A percentile compares a stretch with the other conserved stretches of the same genome.
Conservation (phyloP, 2,113 vertebrate species). For the Carettochelys insculpta region DNA sequence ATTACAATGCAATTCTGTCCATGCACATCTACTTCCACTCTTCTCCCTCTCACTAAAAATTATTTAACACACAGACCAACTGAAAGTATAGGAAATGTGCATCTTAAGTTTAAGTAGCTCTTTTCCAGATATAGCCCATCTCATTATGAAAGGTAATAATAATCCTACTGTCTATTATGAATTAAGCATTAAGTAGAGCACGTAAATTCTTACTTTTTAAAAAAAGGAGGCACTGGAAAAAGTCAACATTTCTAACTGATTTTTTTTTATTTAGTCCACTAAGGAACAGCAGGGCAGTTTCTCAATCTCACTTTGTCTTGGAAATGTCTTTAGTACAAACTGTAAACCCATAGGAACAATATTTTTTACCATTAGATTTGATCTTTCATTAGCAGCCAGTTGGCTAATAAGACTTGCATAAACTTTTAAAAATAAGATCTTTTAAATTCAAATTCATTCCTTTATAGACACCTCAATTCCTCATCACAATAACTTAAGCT, state of each 20-base stretch:
- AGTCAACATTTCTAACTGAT: slow-evolving; percentile 49
- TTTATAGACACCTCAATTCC: slow-evolving; percentile 57
- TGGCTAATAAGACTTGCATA: slow-evolving; percentile 52
- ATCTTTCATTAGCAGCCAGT: slow-evolving; percentile 20
- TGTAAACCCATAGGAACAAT: slow-evolving; percentile 60
- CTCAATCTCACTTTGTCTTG: slow-evolving; percentile 60
- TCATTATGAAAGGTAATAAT: neutral
- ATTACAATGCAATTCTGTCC: neutral
- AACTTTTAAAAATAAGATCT: slow-evolving; percentile 34
- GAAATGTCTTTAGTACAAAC: slow-evolving; percentile 51
- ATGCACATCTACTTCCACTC: neutral
- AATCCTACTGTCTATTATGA: neutral
- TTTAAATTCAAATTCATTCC: slow-evolving; percentile 67
- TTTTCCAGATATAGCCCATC: neutral
- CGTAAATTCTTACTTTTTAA: neutral
- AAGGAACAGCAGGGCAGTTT: slow-evolving; percentile 77
- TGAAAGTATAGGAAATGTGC: neutral
- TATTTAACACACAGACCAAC: neutral
- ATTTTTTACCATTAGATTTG: slow-evolving; percentile 59
- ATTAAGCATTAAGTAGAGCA: neutral
- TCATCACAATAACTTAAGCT: slow-evolving; percentile 38
- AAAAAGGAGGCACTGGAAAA: slow-evolving; percentile 64
- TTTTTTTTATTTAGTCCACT: slow-evolving; percentile 78
- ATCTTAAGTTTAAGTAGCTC: neutral
- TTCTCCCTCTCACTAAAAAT: neutral